These are phyloP conservation scores for Polydrusus cervinus DNA, from an alignment of 2,888 invertebrate genomes.

Conservation along the genomic window DNA sequence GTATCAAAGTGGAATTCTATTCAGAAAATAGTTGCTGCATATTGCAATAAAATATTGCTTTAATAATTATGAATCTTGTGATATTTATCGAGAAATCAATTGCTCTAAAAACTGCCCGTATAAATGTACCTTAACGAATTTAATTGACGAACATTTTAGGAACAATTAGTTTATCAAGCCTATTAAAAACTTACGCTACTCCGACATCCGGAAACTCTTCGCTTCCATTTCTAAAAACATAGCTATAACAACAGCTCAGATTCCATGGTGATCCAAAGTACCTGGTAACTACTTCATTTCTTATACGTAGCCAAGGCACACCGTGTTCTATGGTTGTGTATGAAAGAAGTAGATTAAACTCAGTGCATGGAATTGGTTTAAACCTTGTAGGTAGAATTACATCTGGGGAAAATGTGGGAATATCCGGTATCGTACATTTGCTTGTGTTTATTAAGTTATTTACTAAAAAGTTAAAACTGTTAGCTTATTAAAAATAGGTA, in stretches of 20 bases:
- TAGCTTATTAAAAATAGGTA: neutral
- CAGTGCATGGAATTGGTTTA: conserved; percentile 56
- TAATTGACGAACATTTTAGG: too few relatives aligned
- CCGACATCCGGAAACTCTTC: conserved; percentile 57
- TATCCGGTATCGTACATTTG: conserved; percentile 61
- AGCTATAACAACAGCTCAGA: conserved; percentile 62
- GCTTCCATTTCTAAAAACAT: conserved; percentile 58
- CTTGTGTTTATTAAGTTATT: conserved; percentile 56
- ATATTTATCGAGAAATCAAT: too few relatives aligned
- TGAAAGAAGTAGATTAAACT: conserved; percentile 55
- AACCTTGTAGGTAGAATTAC: conserved; percentile 4
- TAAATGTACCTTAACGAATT: too few relatives aligned
- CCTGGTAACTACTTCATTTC: conserved; percentile 50
- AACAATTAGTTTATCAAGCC: too few relatives aligned
- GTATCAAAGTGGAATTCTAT: too few relatives aligned
- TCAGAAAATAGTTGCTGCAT: too few relatives aligned
- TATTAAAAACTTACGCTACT: conserved; percentile 54
- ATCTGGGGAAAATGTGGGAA: conserved; percentile 49
- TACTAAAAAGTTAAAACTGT: conserved; percentile 33
- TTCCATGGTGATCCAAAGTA: conserved; percentile 52
- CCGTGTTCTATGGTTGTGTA: conserved; percentile 57
- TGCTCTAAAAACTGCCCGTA: too few relatives aligned
- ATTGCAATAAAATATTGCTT: too few relatives aligned
- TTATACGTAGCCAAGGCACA: conserved; percentile 58
- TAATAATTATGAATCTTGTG: too few relatives aligned